Percentiles rank a stretch among this genome's conserved stretches.
phyloP scores from a whole-genome alignment of 2,113 vertebrate genomes.

The Corvus hawaiiensis region DNA sequence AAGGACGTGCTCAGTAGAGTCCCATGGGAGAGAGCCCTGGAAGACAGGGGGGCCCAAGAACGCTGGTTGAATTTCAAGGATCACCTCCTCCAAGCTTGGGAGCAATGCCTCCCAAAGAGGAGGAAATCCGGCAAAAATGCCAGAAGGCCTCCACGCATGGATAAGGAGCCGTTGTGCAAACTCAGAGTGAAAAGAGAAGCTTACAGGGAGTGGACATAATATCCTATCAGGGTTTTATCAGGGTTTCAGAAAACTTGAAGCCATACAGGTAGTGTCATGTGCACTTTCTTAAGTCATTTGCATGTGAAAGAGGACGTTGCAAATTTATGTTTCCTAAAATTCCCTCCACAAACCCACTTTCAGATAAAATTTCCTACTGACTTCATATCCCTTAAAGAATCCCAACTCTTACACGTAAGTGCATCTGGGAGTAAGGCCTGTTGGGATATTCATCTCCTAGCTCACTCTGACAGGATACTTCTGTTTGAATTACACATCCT shows the following conservation, averaged over 20 bases:
- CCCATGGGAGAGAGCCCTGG: background rate
- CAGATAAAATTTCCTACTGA: background rate
- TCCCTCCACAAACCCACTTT: background rate
- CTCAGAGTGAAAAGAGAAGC: background rate
- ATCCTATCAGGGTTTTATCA: background rate
- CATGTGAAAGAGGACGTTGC: background rate
- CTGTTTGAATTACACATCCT: background rate
- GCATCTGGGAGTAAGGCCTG: background rate
- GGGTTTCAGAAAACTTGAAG: background rate
- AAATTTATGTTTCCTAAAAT: background rate
- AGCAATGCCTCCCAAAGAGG: background rate
- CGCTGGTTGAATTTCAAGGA: background rate
- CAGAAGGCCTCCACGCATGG: background rate
- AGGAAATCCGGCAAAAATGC: background rate
- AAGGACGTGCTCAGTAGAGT: background rate
- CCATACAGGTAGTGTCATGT: background rate
- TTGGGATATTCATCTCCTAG: background rate
- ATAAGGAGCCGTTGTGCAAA: background rate
- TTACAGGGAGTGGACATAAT: background rate
- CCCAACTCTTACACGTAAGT: background rate
- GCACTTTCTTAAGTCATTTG: background rate
- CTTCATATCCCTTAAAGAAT: background rate
- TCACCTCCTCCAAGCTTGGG: background rate
- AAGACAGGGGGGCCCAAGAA: background rate
- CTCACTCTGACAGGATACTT: background rate